Evolutionary conservation across 2,888 invertebrate genomes (phyloP).

Genomic region (Chrysotoxum bicinctum): DNA sequence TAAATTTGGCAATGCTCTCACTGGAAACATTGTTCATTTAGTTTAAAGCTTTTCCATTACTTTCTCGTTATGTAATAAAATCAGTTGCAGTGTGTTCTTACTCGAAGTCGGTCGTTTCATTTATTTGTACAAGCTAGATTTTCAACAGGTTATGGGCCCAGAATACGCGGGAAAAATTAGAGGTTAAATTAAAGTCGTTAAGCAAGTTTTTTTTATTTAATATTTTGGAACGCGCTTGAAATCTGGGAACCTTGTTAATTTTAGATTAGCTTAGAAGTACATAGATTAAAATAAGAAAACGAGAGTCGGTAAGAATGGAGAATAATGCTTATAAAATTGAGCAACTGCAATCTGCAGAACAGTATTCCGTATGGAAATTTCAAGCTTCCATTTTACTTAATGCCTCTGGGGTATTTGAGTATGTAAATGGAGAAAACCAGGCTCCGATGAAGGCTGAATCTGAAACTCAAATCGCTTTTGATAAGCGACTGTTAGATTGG

Average conservation of each 20-base stretch:
- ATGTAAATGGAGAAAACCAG: background rate
- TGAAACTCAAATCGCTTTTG: background rate
- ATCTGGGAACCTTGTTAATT: background rate
- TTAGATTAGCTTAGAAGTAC: too few relatives aligned
- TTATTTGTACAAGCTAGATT: too few relatives aligned
- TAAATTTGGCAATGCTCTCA: too few relatives aligned
- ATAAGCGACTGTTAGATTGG: slow-evolving; percentile 1
- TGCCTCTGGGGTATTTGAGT: slow-evolving; percentile 1
- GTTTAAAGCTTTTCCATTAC: too few relatives aligned
- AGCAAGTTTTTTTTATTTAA: too few relatives aligned
- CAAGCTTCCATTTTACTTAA: slow-evolving; percentile 16
- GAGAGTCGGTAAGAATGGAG: background rate
- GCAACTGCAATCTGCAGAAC: slow-evolving; percentile 8
- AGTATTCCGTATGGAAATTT: slow-evolving; percentile 30
- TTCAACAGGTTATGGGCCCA: too few relatives aligned
- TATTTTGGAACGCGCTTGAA: background rate
- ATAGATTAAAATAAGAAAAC: background rate
- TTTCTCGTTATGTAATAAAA: too few relatives aligned
- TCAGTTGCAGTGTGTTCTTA: too few relatives aligned
- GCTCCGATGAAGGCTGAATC: background rate
- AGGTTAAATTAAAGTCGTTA: too few relatives aligned
- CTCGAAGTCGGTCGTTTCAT: too few relatives aligned
- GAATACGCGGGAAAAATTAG: too few relatives aligned
- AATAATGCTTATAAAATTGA: slow-evolving; percentile 4
- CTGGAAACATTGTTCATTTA: too few relatives aligned